Percentiles rank a stretch among this genome's conserved stretches.
Evolutionary conservation across 2,888 invertebrate species (phyloP).

Genomic region (Drosophila phalerata): DNA sequence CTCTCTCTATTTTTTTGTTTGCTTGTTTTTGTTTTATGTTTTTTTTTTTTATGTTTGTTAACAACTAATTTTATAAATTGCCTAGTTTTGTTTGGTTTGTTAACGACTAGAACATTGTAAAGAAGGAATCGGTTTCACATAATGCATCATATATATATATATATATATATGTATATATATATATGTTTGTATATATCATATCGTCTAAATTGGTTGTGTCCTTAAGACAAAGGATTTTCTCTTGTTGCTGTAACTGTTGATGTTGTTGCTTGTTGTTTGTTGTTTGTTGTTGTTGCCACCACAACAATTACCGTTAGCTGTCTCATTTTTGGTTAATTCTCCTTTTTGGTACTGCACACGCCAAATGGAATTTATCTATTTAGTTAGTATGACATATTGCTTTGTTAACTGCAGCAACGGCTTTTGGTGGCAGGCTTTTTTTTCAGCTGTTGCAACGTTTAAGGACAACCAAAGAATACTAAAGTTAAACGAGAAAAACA

Average conservation of each 20-base stretch:
- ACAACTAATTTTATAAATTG: constrained; percentile 70
- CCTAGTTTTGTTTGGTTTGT: constrained; percentile 69
- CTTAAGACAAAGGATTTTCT: constrained; percentile 3
- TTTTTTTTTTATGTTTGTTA: constrained; percentile 36
- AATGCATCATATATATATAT: constrained; percentile 52
- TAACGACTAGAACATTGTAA: constrained; percentile 79
- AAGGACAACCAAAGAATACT: constrained; percentile 34
- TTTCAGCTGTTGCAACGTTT: constrained; percentile 1
- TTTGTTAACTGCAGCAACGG: constrained; percentile 60
- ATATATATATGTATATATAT: constrained; percentile 10
- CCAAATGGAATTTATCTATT: constrained; percentile 62
- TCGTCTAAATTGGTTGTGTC: constrained; percentile 45
- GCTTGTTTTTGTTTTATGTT: too few species aligned
- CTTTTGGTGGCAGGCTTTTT: constrained; percentile 10
- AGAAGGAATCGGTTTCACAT: constrained; percentile 77
- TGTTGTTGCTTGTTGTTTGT: not conserved
- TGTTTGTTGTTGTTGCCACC: not conserved
- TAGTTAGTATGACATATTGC: constrained; percentile 69
- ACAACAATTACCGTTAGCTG: constrained; percentile 1
- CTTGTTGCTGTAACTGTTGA: constrained; percentile 12
- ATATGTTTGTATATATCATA: constrained; percentile 27
- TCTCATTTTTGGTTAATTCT: constrained; percentile 7
- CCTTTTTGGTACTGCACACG: constrained; percentile 48
- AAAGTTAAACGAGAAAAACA: constrained; percentile 41
- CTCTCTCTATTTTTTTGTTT: constrained; percentile 9